Conservation (phyloP, 1,140 invertebrate genomes). For the Drosophila lowei region DNA sequence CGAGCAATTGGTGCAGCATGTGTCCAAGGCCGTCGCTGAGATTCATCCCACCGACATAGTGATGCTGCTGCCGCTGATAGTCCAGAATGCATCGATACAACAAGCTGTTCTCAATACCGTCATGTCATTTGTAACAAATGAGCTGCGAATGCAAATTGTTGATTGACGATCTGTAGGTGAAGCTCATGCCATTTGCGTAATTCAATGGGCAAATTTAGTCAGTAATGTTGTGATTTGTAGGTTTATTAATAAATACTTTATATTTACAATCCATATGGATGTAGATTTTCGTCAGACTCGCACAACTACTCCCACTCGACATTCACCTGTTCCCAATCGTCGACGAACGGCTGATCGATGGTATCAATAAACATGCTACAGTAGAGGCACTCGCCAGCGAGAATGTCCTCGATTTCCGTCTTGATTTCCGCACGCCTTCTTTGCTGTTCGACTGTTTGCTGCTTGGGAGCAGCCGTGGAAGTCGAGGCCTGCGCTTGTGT, state of each 20-base stretch:
- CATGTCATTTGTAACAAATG: constrained; percentile 68
- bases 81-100: constrained; percentile 65
- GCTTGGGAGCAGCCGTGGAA: constrained; percentile 75
- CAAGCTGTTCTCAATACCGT: constrained; percentile 69
- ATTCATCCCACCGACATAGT: constrained; percentile 68
- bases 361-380: constrained; percentile 96
- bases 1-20: constrained; percentile 71
- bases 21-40: constrained; percentile 59
- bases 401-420: constrained; percentile 93
- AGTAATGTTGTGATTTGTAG: constrained; percentile 29
- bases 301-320: constrained; percentile 90
- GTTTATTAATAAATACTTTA: constrained; percentile 63
- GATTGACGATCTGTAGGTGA: constrained; percentile 49
- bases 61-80: constrained; percentile 67
- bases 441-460: constrained; percentile 55
- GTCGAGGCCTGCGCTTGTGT: not conserved
- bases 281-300: not conserved
- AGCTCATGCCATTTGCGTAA: no score
- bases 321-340: constrained; percentile 91
- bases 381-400: constrained; percentile 96
- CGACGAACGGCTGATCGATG: constrained; percentile 93
- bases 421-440: constrained; percentile 88
- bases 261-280: constrained; percentile 20
- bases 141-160: constrained; percentile 72
- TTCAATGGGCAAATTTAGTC: not conserved